Evolutionary conservation across 2,113 vertebrate genomes (phyloP).

Genomic region (Hemichromis elongatus): DNA sequence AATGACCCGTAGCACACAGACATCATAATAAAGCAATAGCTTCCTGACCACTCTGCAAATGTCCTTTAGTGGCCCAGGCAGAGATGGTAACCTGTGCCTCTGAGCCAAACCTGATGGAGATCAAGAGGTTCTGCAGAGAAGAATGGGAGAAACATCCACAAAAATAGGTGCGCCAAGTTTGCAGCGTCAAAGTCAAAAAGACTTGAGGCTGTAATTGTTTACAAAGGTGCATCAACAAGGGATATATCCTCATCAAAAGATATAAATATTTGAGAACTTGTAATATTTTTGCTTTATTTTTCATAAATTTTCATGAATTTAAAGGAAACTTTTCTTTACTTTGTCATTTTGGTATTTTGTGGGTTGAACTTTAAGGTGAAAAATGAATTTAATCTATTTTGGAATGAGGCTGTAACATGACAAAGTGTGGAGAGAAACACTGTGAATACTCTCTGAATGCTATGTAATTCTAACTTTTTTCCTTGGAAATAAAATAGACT

Average conservation of each 20-base stretch:
- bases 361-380: background rate
- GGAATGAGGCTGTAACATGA: background rate
- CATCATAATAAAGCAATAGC: background rate
- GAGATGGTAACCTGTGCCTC: background rate
- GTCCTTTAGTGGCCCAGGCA: background rate
- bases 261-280: background rate
- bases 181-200: background rate
- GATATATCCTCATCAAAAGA: background rate
- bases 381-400: background rate
- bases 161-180: background rate
- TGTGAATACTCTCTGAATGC: background rate
- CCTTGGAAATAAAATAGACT: background rate
- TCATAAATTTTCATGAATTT: background rate
- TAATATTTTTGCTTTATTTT: background rate
- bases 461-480: background rate
- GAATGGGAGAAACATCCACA: background rate
- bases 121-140: background rate
- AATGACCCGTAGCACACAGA: background rate
- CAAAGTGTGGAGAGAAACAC: background rate
- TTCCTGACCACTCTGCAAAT: background rate
- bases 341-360: background rate
- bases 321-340: background rate
- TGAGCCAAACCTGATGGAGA: background rate
- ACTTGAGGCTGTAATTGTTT: background rate
- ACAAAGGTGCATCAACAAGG: background rate